Base-by-base conservation (phyloP, 2,888 invertebrate genomes). In the Phyto melanocephala region DNA sequence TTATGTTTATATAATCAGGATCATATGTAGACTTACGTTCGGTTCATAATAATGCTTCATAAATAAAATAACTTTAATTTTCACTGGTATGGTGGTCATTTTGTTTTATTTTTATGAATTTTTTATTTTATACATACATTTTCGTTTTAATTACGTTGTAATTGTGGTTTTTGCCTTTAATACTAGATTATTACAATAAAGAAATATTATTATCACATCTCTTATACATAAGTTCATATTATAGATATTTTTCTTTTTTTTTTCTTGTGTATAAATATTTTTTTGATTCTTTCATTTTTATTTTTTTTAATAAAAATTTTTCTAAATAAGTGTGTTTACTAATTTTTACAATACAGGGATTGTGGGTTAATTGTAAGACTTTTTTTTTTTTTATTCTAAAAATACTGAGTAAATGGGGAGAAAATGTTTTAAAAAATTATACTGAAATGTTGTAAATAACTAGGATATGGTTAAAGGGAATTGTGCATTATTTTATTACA, bases 71-170 rank as follows among this genome's bases (percentile, higher is more conserved):
- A 1, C n/a, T 13, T 22, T 6, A 10, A 3, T 42, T 6, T 58
- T 77, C 81, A 74, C 86, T 87, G 87, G 87, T 86, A 87, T 87
- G 87, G 87, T 87, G 87, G 87, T 87, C 86, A 81, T 85, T 87
- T 85, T 71, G 84, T 54, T 81, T 60, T 56, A 67, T 60, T 68
- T 80, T 50, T 50, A n/a, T n/a, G n/a, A n/a, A n/a, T 68, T 70
- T 40, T 63, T 58, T 37, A 6, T 28, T 78, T 37, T 60, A 68
- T 81, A 17, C 52, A 33, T 67, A 62, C 50, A 50, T 68, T 70
- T 80, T n/a, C 8, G 37, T 37, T 56, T 37, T 8, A 28, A 74
- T 52, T 20, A 45, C 22, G 52, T 35, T 42, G 50, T 65, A 33
- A 58, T 63, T 47, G 11, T 47, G 11, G 15, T 50, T 22, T 52